Conservation (phyloP, 2,888 invertebrate genomes). For the Meliscaeva auricollis region DNA sequence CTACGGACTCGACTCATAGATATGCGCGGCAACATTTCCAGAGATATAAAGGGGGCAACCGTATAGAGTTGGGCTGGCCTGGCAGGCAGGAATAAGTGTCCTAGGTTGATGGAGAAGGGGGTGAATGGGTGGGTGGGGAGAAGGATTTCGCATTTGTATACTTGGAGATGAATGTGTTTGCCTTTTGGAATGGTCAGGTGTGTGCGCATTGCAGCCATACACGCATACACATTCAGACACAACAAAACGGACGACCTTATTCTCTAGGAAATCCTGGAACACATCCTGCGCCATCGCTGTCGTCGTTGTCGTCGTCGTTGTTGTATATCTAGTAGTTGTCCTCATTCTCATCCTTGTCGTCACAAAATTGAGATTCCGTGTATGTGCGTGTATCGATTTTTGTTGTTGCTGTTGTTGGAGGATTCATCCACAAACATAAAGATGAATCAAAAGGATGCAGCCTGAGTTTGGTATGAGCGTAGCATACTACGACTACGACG, state of each 20-base stretch:
- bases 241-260: constrained; percentile 63
- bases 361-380: constrained; percentile 65
- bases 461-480: not conserved
- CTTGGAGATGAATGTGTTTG: constrained; percentile 48
- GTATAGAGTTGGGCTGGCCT: constrained; percentile 52
- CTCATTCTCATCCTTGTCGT: constrained; percentile 47
- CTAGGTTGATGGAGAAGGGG: constrained; percentile 55
- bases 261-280: constrained; percentile 65
- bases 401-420: constrained; percentile 31
- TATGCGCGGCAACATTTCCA: constrained; percentile 63
- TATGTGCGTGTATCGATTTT: constrained; percentile 69
- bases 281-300: constrained; percentile 64
- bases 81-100: constrained; percentile 61
- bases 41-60: constrained; percentile 38
- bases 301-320: not conserved
- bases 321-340: constrained; percentile 19
- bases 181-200: constrained; percentile 74
- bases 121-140: constrained; percentile 60
- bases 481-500: not conserved
- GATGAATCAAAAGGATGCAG: constrained; percentile 66
- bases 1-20: constrained; percentile 53
- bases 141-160: constrained; percentile 24
- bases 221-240: constrained; percentile 45
- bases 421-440: constrained; percentile 30
- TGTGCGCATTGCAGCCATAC: constrained; percentile 74